These are phyloP conservation scores for Gopherus evgoodei DNA, from an alignment of 2,113 vertebrate genomes.

Conservation along the genomic window DNA sequence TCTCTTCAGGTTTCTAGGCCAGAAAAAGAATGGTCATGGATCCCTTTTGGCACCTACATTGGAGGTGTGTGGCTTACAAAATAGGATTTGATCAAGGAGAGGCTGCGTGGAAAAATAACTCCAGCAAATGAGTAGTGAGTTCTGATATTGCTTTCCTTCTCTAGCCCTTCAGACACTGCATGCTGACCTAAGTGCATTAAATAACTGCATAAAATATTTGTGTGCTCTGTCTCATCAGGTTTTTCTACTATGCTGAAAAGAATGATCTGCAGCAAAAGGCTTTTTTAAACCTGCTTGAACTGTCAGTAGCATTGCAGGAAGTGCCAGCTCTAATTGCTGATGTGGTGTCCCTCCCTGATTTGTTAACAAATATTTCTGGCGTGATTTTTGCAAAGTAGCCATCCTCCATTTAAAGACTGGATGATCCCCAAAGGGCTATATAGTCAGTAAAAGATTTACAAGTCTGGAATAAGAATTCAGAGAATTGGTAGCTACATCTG, in stretches of 20 bases:
- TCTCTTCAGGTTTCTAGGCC: background rate
- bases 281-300: background rate
- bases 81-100: background rate
- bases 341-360: background rate
- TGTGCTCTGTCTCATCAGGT: background rate
- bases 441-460: background rate
- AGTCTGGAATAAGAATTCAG: background rate
- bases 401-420: background rate
- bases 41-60: background rate
- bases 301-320: background rate
- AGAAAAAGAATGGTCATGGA: background rate
- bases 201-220: conserved; percentile 21
- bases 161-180: background rate
- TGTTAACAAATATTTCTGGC: background rate
- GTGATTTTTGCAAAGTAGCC: background rate
- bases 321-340: background rate
- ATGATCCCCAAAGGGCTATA: background rate
- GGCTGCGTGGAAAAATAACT: background rate
- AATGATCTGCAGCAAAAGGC: background rate
- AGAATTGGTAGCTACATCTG: background rate
- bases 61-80: background rate
- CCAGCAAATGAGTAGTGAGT: background rate
- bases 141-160: background rate
- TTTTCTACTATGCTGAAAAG: background rate
- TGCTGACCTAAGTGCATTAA: conserved; percentile 12